Conservation (phyloP, 2,888 invertebrate genomes). For the Siphlonurus alternatus region DNA sequence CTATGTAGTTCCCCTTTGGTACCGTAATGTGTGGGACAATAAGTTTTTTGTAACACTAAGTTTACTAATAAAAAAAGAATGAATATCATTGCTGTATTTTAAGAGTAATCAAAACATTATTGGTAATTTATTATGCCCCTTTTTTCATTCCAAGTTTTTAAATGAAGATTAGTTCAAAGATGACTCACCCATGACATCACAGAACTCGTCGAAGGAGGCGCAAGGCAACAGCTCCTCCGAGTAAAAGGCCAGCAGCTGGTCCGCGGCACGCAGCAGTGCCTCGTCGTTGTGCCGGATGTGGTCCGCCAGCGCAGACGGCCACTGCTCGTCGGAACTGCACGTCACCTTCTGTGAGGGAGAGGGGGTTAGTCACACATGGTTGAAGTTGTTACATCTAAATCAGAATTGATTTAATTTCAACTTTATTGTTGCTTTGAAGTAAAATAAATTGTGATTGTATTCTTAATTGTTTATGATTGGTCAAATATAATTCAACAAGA, state of each 20-base stretch:
- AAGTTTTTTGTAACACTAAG: too few relatives aligned
- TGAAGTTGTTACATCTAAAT: too few relatives aligned
- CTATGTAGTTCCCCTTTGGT: too few relatives aligned
- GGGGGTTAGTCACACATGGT: too few relatives aligned
- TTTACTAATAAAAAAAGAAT: too few relatives aligned
- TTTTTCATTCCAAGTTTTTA: background rate
- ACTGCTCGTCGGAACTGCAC: slow-evolving; percentile 50
- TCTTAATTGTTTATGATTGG: too few relatives aligned
- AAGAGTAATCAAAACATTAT: slow-evolving; percentile 12
- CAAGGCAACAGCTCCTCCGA: slow-evolving; percentile 83
- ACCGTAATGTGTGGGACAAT: too few relatives aligned
- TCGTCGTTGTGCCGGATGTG: slow-evolving; percentile 91
- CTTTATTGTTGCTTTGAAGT: too few relatives aligned
- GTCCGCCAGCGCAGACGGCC: slow-evolving; percentile 80
- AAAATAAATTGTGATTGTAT: too few relatives aligned
- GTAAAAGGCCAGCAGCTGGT: slow-evolving; percentile 60
- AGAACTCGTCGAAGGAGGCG: slow-evolving; percentile 79
- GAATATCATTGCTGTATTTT: too few relatives aligned
- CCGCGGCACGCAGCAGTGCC: slow-evolving; percentile 70
- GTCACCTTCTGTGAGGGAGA: slow-evolving; percentile 44
- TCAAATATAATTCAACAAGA: too few relatives aligned
- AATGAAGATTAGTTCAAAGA: background rate
- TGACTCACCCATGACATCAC: slow-evolving; percentile 67
- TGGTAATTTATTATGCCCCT: slow-evolving; percentile 4
- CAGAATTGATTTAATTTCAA: too few relatives aligned